Conservation (phyloP, 2,888 invertebrate genomes). For the Odontocolon sp. region DNA sequence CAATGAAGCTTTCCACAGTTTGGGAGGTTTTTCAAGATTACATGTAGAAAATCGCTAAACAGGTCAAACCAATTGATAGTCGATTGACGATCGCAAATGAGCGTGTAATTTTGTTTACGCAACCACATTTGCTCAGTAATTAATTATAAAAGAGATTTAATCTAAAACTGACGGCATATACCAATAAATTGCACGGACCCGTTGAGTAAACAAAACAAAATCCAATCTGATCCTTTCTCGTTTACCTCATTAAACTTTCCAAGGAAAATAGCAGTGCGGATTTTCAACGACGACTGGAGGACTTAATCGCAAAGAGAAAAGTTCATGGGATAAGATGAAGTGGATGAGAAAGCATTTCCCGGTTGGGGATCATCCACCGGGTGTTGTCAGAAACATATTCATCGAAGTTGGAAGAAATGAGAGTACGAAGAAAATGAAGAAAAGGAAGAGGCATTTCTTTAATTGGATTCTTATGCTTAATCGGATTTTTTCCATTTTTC, state of each 20-base stretch:
- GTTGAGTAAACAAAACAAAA: neutral
- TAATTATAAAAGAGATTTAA: neutral
- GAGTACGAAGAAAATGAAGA: constrained; percentile 39
- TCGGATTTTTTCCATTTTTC: constrained; percentile 64
- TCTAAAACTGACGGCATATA: too few species aligned
- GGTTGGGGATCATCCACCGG: neutral
- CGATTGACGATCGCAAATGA: too few species aligned
- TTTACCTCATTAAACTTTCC: neutral
- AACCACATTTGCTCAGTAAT: neutral
- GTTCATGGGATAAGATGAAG: neutral
- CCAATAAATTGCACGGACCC: too few species aligned
- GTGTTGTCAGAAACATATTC: constrained; percentile 27
- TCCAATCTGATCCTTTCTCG: neutral
- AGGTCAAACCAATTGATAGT: constrained; percentile 20
- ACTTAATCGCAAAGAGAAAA: constrained; percentile 6
- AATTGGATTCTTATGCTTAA: constrained; percentile 77
- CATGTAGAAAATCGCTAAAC: constrained; percentile 20
- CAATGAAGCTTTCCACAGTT: constrained; percentile 33
- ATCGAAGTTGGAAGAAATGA: constrained; percentile 1
- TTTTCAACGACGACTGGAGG: neutral
- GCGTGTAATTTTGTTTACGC: constrained; percentile 2
- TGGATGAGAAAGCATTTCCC: constrained; percentile 18
- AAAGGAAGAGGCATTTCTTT: constrained; percentile 73
- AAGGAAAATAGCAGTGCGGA: neutral
- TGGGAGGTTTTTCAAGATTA: neutral